phyloP scores from a whole-genome alignment of 1,140 invertebrate species.

The Stegodyphus dumicola region DNA sequence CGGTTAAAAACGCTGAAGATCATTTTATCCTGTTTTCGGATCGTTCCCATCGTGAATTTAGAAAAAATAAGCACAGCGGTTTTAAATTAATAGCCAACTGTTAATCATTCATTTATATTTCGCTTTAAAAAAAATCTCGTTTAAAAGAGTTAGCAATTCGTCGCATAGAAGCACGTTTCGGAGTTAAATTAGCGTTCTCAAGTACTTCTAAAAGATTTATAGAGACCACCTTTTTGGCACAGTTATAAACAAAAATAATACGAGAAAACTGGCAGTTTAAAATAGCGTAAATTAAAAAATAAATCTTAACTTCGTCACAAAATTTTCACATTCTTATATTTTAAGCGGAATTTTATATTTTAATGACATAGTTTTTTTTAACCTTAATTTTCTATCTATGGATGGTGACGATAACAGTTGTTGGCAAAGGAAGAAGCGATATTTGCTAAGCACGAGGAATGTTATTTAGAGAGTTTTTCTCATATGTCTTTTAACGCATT shows the following conservation, averaged over 20 bases:
- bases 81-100: conserved; percentile 47
- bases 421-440: no score
- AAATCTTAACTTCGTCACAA: no score
- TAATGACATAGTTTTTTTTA: no score
- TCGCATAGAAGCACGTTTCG: conserved; percentile 12
- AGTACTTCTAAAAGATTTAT: conserved; percentile 34
- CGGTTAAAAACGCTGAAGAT: conserved; percentile 13
- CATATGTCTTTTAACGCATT: no score
- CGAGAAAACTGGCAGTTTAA: no score
- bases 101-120: conserved; percentile 50
- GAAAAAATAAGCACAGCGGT: conserved; percentile 42
- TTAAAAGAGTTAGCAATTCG: conserved; percentile 12
- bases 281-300: no score
- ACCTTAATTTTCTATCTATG: no score
- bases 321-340: no score
- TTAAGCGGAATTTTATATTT: no score
- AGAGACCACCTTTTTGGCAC: not conserved
- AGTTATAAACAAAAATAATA: not conserved
- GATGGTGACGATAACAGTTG: no score
- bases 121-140: not conserved
- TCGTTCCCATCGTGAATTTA: not conserved
- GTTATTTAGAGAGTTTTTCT: no score
- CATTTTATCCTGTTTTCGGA: not conserved
- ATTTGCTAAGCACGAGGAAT: no score
- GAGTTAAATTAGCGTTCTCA: not conserved